These are phyloP conservation scores for Myotis pilosus DNA, from an alignment of 2,797 vertebrate genomes.

Conservation along the genomic window DNA sequence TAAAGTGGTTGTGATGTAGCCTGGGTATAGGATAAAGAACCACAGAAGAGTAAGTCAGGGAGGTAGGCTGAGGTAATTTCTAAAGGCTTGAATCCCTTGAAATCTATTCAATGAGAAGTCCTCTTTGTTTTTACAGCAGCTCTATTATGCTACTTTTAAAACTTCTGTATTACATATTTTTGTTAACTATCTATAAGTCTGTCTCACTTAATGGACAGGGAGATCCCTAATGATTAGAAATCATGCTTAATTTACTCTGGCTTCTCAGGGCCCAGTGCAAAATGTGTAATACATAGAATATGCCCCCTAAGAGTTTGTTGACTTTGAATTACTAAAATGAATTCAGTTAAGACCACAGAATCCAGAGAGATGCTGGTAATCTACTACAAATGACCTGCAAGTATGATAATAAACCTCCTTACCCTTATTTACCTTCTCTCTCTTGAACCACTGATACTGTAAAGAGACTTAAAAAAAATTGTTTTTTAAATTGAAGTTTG, in stretches of 20 bases:
- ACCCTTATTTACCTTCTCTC: not conserved
- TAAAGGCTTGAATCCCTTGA: not conserved
- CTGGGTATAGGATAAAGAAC: not conserved
- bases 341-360: not conserved
- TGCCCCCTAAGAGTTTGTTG: not conserved
- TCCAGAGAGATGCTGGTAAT: not conserved
- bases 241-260: not conserved
- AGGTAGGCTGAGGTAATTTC: not conserved
- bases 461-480: not conserved
- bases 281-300: not conserved
- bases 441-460: not conserved
- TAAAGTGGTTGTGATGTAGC: not conserved
- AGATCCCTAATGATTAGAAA: not conserved
- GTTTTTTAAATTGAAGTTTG: not conserved
- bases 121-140: not conserved
- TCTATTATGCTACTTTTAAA: not conserved
- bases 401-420: not conserved
- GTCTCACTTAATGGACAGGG: not conserved
- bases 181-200: not conserved
- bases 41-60: not conserved
- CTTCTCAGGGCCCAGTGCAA: not conserved
- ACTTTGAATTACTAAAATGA: slow-evolving; percentile 29
- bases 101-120: not conserved
- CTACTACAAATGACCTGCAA: not conserved
- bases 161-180: not conserved